A percentile compares a stretch with the other conserved stretches of the same genome.
Conservation (phyloP, 2,113 vertebrate genomes). For the Triplophysa tibetana region DNA sequence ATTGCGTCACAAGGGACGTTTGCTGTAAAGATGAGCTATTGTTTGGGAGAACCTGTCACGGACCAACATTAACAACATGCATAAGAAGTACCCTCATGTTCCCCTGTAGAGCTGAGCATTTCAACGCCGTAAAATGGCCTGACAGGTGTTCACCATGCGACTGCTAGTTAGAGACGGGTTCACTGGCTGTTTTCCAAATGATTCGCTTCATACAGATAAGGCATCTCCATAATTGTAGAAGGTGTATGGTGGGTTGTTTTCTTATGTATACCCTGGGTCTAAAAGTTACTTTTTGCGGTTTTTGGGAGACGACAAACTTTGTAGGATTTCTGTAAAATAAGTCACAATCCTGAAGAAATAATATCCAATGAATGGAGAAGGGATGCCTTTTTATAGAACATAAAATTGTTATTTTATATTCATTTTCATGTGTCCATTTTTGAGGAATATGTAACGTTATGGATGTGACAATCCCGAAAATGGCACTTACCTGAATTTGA, state of each 20-base stretch:
- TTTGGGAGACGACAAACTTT: too few species aligned
- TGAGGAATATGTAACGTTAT: too few species aligned
- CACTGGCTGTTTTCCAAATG: not conserved
- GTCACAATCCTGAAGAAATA: too few species aligned
- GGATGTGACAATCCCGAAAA: too few species aligned
- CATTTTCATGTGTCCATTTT: too few species aligned
- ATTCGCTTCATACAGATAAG: not conserved
- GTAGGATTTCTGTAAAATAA: too few species aligned
- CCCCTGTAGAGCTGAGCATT: constrained; percentile 49
- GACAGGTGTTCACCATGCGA: not conserved
- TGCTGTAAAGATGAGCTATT: constrained; percentile 70
- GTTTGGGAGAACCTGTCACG: constrained; percentile 75
- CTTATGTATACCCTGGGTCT: not conserved
- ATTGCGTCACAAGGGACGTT: constrained; percentile 78
- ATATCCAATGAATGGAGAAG: too few species aligned
- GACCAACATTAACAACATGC: constrained; percentile 78
- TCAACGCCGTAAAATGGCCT: constrained; percentile 1
- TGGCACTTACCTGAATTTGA: too few species aligned
- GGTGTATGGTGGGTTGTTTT: not conserved
- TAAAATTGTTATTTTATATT: too few species aligned
- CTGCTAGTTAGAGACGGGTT: not conserved
- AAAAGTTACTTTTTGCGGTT: too few species aligned
- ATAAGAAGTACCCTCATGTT: constrained; percentile 76
- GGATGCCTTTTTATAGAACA: too few species aligned
- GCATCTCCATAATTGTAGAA: not conserved